Conservation (phyloP, 2,888 invertebrate genomes). For the Hirtodrosophila histrioides region DNA sequence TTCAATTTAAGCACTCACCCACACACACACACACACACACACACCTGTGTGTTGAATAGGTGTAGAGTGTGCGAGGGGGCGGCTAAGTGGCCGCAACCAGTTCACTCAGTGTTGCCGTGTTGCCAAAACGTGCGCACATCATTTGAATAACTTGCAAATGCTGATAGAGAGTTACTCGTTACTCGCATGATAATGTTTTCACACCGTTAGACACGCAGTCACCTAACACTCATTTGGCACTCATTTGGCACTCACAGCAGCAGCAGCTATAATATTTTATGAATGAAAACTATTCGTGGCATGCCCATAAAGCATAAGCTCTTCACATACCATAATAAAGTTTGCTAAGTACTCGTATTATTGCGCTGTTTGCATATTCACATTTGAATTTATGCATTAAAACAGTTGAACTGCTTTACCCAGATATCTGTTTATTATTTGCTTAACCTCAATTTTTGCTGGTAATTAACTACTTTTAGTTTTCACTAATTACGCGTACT, state of each 20-base stretch:
- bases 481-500: too few species aligned
- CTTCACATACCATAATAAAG: too few species aligned
- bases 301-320: too few species aligned
- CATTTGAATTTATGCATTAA: too few species aligned
- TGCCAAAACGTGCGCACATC: conserved; percentile 48
- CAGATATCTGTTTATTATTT: too few species aligned
- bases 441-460: too few species aligned
- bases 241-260: neutral
- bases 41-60: neutral
- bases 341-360: too few species aligned
- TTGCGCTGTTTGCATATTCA: too few species aligned
- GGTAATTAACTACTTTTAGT: too few species aligned
- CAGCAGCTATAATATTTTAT: too few species aligned
- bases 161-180: conserved; percentile 31
- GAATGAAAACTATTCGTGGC: too few species aligned
- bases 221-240: conserved; percentile 26
- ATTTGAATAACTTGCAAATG: conserved; percentile 53
- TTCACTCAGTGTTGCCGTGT: conserved; percentile 40
- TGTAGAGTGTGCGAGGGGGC: conserved; percentile 11
- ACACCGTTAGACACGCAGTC: conserved; percentile 31
- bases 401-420: too few species aligned
- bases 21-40: neutral
- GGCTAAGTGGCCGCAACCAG: conserved; percentile 48
- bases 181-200: conserved; percentile 23
- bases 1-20: conserved; percentile 52